Conservation (phyloP, 30 jellyfish, hydroid and myxozoan species). For the Mastigias papua region DNA sequence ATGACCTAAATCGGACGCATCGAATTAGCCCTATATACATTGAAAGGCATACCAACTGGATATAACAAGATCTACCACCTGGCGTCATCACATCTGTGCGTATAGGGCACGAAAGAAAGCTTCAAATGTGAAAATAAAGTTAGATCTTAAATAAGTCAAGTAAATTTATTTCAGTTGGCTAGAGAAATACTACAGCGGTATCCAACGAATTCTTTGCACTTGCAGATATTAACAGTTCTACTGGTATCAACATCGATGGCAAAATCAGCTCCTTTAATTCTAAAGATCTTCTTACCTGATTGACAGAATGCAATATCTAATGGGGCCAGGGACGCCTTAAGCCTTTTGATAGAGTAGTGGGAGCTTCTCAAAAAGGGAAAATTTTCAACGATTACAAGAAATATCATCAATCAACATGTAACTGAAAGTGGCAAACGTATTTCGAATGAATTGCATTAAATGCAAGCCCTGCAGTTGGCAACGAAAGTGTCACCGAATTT, state of each 20-base stretch:
- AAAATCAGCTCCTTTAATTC: neutral
- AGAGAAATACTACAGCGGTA: neutral
- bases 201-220: neutral
- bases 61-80: slow-evolving; percentile 13
- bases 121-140: neutral
- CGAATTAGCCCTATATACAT: slow-evolving; percentile 20
- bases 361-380: too few species aligned
- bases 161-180: neutral
- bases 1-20: slow-evolving; percentile 44
- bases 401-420: too few species aligned
- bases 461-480: too few species aligned
- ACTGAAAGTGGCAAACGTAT: too few species aligned
- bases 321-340: neutral
- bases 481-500: too few species aligned
- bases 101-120: slow-evolving; percentile 29
- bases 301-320: neutral
- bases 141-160: neutral
- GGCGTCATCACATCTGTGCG: slow-evolving; percentile 23
- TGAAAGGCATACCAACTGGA: slow-evolving; percentile 22
- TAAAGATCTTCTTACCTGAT: neutral
- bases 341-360: neutral
- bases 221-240: neutral
- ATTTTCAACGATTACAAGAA: too few species aligned
- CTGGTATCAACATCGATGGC: neutral
- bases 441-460: too few species aligned